phyloP scores from a whole-genome alignment of 2,113 vertebrate genomes.

The Scomber scombrus region DNA sequence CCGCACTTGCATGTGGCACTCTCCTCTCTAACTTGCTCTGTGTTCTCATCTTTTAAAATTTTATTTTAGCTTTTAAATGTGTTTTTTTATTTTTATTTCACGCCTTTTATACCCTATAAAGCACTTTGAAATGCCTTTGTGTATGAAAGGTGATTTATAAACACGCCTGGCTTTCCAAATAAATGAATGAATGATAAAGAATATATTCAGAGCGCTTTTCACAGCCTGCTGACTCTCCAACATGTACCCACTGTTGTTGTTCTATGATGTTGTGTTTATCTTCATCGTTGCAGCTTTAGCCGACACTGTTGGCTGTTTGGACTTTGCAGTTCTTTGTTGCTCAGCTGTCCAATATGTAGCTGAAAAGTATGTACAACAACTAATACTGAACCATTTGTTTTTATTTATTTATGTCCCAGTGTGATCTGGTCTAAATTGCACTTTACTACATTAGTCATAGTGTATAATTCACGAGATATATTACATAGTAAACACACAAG shows the following conservation, averaged over 20 bases:
- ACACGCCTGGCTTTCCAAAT: conserved; percentile 6
- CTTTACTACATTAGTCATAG: no score
- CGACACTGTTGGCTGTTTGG: not conserved
- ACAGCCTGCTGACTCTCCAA: not conserved
- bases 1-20: not conserved
- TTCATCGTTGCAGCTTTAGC: not conserved
- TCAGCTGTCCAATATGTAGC: not conserved
- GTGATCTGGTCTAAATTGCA: no score
- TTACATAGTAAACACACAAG: no score
- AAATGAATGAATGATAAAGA: conserved; percentile 13
- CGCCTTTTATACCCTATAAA: not conserved
- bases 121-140: conserved; percentile 7
- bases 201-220: conserved; percentile 9
- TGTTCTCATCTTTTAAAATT: not conserved
- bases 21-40: not conserved
- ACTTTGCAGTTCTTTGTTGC: no score
- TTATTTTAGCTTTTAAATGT: not conserved
- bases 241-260: conserved; percentile 16
- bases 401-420: not conserved
- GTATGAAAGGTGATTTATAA: not conserved
- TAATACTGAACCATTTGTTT: not conserved
- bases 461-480: no score
- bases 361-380: not conserved
- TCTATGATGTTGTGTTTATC: not conserved
- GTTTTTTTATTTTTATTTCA: not conserved